Evolutionary conservation across 2,797 vertebrate genomes (phyloP).

Genomic region (Gobio occitaniae): DNA sequence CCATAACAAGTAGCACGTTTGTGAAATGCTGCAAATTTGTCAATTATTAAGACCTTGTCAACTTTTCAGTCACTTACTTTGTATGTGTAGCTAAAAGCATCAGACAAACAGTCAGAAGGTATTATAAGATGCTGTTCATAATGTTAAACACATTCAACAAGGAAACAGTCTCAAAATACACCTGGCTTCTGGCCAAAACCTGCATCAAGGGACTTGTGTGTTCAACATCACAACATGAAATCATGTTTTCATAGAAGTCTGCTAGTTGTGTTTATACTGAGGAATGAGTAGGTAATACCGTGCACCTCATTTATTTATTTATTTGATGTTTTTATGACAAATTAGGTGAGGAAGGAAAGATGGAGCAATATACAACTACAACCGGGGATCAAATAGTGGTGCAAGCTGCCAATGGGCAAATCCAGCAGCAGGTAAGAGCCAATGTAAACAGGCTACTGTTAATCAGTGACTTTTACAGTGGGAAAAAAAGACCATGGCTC

Average conservation of each 20-base stretch:
- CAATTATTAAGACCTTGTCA: not conserved
- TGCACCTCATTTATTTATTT: not conserved
- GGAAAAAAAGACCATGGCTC: not conserved
- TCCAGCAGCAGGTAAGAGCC: constrained; percentile 90
- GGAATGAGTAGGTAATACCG: not conserved
- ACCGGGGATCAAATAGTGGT: constrained; percentile 96
- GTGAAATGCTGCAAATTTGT: not conserved
- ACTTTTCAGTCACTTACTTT: not conserved
- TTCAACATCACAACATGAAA: not conserved
- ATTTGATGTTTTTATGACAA: constrained; percentile 4
- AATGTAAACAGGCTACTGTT: not conserved
- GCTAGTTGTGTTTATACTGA: not conserved
- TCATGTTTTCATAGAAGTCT: not conserved
- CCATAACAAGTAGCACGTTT: not conserved
- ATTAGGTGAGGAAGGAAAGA: constrained; percentile 61
- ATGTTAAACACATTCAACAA: not conserved
- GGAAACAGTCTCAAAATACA: constrained; percentile 22
- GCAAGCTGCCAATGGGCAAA: constrained; percentile 89
- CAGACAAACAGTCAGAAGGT: too few relatives aligned
- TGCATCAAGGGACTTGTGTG: not conserved
- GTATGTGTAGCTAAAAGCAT: constrained; percentile 2
- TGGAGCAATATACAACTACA: constrained; percentile 96
- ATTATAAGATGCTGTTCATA: not conserved
- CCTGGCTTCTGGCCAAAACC: not conserved
- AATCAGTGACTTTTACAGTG: not conserved